Percentiles rank a stretch among this genome's conserved stretches.
Evolutionary conservation across 2,797 vertebrate genomes (phyloP).

Genomic region (Apogon hyalosoma): DNA sequence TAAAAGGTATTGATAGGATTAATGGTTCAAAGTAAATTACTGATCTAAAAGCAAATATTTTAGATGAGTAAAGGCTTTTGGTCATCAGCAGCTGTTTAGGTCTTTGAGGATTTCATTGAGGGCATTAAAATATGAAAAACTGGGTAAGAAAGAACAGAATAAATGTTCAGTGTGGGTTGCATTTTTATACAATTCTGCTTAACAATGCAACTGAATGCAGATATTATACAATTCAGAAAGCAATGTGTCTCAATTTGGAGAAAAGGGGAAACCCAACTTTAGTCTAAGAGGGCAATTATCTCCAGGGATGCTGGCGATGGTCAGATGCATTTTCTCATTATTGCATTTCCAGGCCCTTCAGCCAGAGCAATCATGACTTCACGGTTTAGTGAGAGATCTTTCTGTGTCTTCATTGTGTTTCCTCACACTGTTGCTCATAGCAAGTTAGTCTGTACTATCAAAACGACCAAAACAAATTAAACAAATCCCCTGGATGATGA

Average conservation of each 20-base stretch:
- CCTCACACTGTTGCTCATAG: constrained; percentile 30
- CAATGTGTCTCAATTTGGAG: constrained; percentile 4
- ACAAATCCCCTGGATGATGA: constrained; percentile 41
- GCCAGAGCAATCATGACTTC: constrained; percentile 27
- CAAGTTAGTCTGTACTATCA: constrained; percentile 35
- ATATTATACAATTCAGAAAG: constrained; percentile 12
- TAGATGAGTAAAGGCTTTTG: too few relatives aligned
- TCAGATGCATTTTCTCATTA: constrained; percentile 42
- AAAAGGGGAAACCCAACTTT: constrained; percentile 24
- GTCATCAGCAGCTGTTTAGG: too few relatives aligned
- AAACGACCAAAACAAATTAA: constrained; percentile 37
- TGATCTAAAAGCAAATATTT: too few relatives aligned
- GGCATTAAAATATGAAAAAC: too few relatives aligned
- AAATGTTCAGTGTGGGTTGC: too few relatives aligned
- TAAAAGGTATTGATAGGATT: too few relatives aligned
- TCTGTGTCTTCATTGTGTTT: constrained; percentile 18
- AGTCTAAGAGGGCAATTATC: constrained; percentile 47
- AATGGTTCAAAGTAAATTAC: too few relatives aligned
- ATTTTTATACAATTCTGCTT: too few relatives aligned
- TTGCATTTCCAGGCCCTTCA: constrained; percentile 20
- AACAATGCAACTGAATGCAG: constrained; percentile 18
- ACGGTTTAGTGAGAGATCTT: constrained; percentile 41
- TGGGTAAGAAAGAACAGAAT: too few relatives aligned
- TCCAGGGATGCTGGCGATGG: constrained; percentile 40
- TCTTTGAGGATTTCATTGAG: too few relatives aligned